These are phyloP conservation scores for Tauraco hartlaubi DNA, from an alignment of 2,797 vertebrate species.

Conservation along the genomic window DNA sequence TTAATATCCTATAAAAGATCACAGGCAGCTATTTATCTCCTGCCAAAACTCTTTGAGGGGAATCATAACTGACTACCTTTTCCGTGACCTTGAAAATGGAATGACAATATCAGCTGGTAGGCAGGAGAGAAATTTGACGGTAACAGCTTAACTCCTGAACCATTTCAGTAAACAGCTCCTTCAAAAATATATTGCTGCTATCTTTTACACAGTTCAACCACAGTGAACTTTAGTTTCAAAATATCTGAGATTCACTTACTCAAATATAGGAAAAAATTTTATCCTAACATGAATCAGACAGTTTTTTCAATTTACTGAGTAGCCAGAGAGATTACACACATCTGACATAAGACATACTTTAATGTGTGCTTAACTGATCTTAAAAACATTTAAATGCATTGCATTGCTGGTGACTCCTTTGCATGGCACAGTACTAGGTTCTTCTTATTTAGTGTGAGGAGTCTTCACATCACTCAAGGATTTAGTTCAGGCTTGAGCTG, in stretches of 20 bases:
- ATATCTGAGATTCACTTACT: background rate
- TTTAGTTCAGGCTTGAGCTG: background rate
- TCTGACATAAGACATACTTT: background rate
- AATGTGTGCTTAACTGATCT: background rate
- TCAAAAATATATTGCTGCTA: conserved; percentile 1
- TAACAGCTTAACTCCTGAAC: conserved; percentile 36
- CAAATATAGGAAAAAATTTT: background rate
- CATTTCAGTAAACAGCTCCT: conserved; percentile 38
- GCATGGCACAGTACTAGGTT: background rate
- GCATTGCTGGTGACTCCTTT: background rate
- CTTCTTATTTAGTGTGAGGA: background rate
- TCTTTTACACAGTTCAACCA: background rate
- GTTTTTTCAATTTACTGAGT: background rate
- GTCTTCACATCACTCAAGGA: background rate
- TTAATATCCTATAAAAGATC: conserved; percentile 28
- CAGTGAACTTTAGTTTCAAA: background rate
- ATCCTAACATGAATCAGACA: background rate
- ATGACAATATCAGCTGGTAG: background rate
- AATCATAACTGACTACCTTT: background rate
- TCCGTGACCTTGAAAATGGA: conserved; percentile 55
- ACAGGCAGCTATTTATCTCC: conserved; percentile 14
- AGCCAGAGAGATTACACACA: background rate
- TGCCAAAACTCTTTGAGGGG: background rate
- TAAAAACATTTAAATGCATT: background rate
- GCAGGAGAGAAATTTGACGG: conserved; percentile 22